phyloP scores from a whole-genome alignment of 2,113 vertebrate species.

The Oplegnathus fasciatus region DNA sequence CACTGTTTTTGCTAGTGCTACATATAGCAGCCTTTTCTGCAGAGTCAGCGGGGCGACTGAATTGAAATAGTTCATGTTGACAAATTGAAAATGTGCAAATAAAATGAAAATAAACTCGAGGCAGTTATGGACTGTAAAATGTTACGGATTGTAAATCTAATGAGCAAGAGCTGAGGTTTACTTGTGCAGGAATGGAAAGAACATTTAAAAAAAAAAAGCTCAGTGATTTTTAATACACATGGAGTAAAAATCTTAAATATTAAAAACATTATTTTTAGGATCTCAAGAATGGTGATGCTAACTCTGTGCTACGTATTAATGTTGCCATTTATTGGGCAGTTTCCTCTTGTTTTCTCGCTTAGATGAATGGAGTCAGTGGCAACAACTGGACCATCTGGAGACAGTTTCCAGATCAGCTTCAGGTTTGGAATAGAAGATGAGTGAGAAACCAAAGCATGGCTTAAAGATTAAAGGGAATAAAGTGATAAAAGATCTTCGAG shows the following conservation, averaged over 20 bases:
- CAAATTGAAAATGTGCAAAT: conserved; percentile 72
- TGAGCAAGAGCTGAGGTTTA: conserved; percentile 36
- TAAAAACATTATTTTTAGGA: background rate
- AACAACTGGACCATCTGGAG: conserved; percentile 71
- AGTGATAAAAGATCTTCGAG: conserved; percentile 58
- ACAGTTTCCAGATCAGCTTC: conserved; percentile 63
- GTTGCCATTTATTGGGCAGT: conserved; percentile 9
- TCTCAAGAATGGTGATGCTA: background rate
- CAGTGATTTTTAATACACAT: background rate
- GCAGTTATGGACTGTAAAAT: conserved; percentile 50
- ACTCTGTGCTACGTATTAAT: background rate
- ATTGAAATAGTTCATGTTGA: conserved; percentile 68
- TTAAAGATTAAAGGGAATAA: conserved; percentile 65
- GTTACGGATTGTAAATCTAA: conserved; percentile 52
- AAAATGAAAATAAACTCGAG: conserved; percentile 54
- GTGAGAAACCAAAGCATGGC: conserved; percentile 52
- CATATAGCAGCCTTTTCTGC: conserved; percentile 75
- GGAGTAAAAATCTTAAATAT: conserved; percentile 3
- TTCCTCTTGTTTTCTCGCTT: conserved; percentile 25
- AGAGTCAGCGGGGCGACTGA: conserved; percentile 66
- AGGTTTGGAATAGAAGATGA: conserved; percentile 55
- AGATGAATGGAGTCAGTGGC: conserved; percentile 4
- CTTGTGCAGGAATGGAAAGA: conserved; percentile 27
- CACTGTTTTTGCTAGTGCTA: conserved; percentile 63
- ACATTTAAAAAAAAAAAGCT: background rate